Evolutionary conservation across 2,113 vertebrate genomes (phyloP), one percentile per base, ranked within the genome.

Genomic region (Ellobius talpinus): DNA sequence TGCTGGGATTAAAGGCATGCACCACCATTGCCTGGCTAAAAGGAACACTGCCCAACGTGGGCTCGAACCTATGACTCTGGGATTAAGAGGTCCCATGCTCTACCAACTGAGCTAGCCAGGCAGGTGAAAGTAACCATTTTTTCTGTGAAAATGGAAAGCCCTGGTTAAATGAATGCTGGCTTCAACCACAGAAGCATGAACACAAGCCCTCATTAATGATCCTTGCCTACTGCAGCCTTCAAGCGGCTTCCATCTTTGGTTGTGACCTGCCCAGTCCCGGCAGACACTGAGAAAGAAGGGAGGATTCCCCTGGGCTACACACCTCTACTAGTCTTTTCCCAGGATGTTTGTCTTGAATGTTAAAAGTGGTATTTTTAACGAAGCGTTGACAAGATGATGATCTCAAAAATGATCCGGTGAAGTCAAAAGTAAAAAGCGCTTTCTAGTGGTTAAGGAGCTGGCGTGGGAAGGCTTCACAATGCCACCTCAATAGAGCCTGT

Each of bases 321-420:
- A 74, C 36, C 17, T 39, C 45, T 65, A n/a, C 29, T 31, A 2
- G 0, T 61, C 72, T 89, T 70, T 79, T 33, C 58, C 91, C 50
- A 76, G 1, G 14, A 11, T 58, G 63, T 36, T 66, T 87, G 65
- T 85, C 94, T 87, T 85, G 87, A 76, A 85, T 63, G 33, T 68
- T 84, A 82, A 76, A 89, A 39, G 70, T 72, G 47, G 26, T 45
- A 13, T 95, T 96, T 96, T 77, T 63, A 87, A 58, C 89, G 65
- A 96, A 93, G 87, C 16, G 42, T 26, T 87, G 68, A 55, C 39
- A 68, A 86, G 73, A 90, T 2, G 12, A 10, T 65, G 70, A 91
- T 45, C 61, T 89, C 77, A 76, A 85, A 87, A 95, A 65, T 63
- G 66, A 93, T 12, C 66, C 3, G 73, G 84, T 42, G 42, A 79